Evolutionary conservation across 2,113 vertebrate genomes (phyloP), one percentile per base, ranked within the genome.

Genomic region (Phocoena sinus): DNA sequence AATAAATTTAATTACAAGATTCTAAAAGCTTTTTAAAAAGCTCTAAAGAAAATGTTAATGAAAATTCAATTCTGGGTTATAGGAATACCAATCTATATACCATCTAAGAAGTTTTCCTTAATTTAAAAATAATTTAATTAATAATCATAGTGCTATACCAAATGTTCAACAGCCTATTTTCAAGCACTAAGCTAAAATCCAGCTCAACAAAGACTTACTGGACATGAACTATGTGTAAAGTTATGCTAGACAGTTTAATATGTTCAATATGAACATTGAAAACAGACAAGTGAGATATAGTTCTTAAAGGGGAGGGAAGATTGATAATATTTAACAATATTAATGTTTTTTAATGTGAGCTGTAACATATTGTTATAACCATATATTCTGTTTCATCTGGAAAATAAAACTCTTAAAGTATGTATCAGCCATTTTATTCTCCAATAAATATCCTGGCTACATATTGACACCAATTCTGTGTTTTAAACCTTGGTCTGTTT

Each of bases 331-430:
- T 97, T 91, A 71, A 71, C 8, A 85, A 71, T 50, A 70, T 53
- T 89, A 62, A 81, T 62, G 70, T 65, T 73, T 65, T 60, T 56
- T n/a, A 95, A 89, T 82, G 53, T 76, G n/a, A 92, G 47, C 21
- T 81, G 3, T 70, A 97, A 47, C 5, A 56, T 47, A 91, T 26
- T 47, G 11, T 85, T 80, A 70, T 73, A 92, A 70, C 28, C 77
- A 71, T 9, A 36, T 62, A 84, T 74, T 96, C 92, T 92, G 23
- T 74, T 95, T 92, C 28, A 81, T 74, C 18, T 80, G 50, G 41
- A 93, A 92, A 68, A 56, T 86, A 90, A 96, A 85, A 81, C 62
- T 76, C 18, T 38, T 70, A 97, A 41, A n/a, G 20, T 44, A 83
- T 76, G 56, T 12, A 85, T 73, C 89, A 89, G 25, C 28, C 13